These are phyloP conservation scores for Astur gentilis DNA, from an alignment of 2,113 vertebrate genomes.

Conservation along the genomic window DNA sequence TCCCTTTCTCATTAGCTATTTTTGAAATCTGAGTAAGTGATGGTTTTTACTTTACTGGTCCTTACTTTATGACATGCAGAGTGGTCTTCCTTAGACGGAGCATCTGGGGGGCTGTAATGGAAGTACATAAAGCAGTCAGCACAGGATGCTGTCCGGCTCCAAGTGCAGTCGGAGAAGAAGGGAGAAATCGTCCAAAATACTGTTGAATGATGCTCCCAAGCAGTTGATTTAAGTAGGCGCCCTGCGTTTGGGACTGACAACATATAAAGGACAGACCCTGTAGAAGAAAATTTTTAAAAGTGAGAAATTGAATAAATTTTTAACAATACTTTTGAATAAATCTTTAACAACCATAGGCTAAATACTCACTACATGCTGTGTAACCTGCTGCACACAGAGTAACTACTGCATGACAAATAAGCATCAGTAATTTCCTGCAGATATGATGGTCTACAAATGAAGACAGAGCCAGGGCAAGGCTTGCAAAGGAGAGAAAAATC, in stretches of 20 bases:
- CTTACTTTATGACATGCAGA: slow-evolving; percentile 70
- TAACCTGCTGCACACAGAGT: background rate
- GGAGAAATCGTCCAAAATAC: slow-evolving; percentile 92
- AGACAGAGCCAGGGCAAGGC: background rate
- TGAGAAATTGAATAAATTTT: background rate
- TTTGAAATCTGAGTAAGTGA: background rate
- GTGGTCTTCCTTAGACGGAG: slow-evolving; percentile 64
- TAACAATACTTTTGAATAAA: background rate
- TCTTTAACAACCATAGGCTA: background rate
- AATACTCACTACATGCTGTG: background rate
- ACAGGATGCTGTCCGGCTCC: slow-evolving; percentile 83
- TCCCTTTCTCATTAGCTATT: background rate
- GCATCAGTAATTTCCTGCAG: background rate
- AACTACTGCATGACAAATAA: background rate
- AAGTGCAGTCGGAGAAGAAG: slow-evolving; percentile 67
- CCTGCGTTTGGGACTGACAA: slow-evolving; percentile 82
- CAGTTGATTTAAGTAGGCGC: slow-evolving; percentile 85
- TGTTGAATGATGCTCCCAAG: slow-evolving; percentile 82
- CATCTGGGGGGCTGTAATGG: slow-evolving; percentile 51
- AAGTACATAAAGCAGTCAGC: slow-evolving; percentile 79
- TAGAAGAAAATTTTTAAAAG: background rate
- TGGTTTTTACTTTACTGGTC: background rate
- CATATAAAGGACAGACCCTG: slow-evolving; percentile 89
- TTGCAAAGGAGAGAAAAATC: background rate
- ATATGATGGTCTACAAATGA: background rate